phyloP scores from a whole-genome alignment of 2,113 vertebrate species.

The Trachemys scripta region DNA sequence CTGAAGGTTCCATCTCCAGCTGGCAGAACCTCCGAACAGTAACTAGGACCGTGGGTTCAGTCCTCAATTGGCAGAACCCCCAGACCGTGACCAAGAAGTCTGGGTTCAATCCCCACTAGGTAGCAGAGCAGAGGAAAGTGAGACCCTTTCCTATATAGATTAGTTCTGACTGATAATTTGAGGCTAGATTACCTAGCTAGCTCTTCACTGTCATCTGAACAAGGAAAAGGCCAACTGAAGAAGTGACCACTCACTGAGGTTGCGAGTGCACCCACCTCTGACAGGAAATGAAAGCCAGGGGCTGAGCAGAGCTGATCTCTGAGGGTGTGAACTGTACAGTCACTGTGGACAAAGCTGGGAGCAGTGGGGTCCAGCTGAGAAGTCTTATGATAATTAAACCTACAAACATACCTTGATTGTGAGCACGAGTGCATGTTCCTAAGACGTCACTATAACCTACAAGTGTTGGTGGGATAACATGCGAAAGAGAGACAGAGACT shows the following conservation, averaged over 20 bases:
- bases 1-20: neutral
- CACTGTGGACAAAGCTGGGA: neutral
- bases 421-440: neutral
- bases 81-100: no score
- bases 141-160: neutral
- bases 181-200: neutral
- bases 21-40: neutral
- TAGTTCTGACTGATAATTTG: neutral
- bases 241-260: neutral
- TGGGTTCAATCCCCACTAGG: no score
- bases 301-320: neutral
- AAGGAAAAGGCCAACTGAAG: neutral
- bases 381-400: neutral
- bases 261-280: neutral
- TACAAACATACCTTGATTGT: no score
- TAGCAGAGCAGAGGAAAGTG: neutral
- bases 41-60: neutral
- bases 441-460: neutral
- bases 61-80: no score
- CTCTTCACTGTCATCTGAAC: neutral
- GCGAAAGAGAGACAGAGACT: neutral
- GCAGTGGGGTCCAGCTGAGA: neutral
- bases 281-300: neutral
- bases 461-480: neutral
- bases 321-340: neutral